phyloP scores from a whole-genome alignment of 2,113 vertebrate genomes.

The Physeter macrocephalus region DNA sequence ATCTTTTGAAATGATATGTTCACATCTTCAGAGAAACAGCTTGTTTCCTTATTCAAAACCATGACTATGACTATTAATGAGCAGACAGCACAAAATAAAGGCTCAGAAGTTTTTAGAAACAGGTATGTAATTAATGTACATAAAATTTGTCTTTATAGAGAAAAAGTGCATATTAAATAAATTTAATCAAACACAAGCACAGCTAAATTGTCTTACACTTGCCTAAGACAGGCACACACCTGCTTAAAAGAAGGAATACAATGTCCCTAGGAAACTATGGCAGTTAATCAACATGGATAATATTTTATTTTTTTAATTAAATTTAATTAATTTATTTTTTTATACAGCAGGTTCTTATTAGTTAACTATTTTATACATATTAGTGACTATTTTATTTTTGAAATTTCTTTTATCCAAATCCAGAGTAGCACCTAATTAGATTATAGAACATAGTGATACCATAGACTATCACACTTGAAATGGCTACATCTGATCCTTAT shows the following conservation, averaged over 20 bases:
- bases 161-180: constrained; percentile 78
- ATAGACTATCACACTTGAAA: constrained; percentile 67
- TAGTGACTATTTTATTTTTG: constrained; percentile 73
- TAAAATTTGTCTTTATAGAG: constrained; percentile 60
- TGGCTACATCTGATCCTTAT: constrained; percentile 34
- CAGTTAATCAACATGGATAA: constrained; percentile 76
- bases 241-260: constrained; percentile 75
- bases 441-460: constrained; percentile 63
- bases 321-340: too few species aligned
- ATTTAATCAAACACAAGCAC: constrained; percentile 79
- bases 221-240: constrained; percentile 76
- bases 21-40: neutral
- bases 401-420: constrained; percentile 68
- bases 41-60: constrained; percentile 52
- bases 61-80: constrained; percentile 26
- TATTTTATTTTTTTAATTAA: constrained; percentile 71
- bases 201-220: constrained; percentile 77
- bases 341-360: too few species aligned
- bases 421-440: constrained; percentile 71
- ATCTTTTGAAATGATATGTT: constrained; percentile 25
- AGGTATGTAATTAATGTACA: constrained; percentile 53
- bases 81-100: constrained; percentile 49
- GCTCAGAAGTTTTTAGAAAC: constrained; percentile 56
- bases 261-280: constrained; percentile 77
- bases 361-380: too few species aligned